These are phyloP conservation scores for Gasterosteus aculeatus DNA, from an alignment of 2,113 vertebrate genomes.

Conservation along the genomic window DNA sequence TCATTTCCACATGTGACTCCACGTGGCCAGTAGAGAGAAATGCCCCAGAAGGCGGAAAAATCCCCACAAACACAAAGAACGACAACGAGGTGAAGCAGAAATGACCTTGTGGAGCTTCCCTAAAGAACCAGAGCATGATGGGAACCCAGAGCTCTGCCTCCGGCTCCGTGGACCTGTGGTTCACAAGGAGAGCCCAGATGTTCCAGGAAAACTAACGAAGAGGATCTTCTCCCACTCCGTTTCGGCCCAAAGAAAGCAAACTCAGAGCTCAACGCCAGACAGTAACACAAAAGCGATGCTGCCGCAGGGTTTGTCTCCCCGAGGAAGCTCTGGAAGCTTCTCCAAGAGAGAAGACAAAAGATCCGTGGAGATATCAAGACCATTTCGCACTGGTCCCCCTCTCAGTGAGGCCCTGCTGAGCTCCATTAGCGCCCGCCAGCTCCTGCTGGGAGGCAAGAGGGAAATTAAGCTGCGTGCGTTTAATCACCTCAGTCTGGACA, in stretches of 20 bases:
- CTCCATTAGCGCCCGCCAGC: slow-evolving; percentile 75
- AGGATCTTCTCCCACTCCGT: neutral
- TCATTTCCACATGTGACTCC: neutral
- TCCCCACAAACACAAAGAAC: neutral
- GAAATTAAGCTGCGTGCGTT: slow-evolving; percentile 70
- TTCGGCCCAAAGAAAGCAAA: slow-evolving; percentile 41
- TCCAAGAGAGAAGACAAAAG: neutral
- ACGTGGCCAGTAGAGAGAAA: neutral
- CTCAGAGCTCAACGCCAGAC: slow-evolving; percentile 31
- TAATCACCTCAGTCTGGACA: slow-evolving; percentile 70
- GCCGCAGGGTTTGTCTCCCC: slow-evolving; percentile 7
- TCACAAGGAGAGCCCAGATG: neutral
- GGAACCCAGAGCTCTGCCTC: neutral
- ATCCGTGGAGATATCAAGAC: neutral
- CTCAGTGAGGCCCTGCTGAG: slow-evolving; percentile 45
- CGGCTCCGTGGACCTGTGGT: neutral
- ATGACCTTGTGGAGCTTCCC: neutral
- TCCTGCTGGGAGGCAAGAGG: slow-evolving; percentile 68
- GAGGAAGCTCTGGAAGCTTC: no score
- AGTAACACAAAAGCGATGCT: slow-evolving; percentile 23
- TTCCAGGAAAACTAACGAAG: neutral
- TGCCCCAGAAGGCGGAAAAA: neutral
- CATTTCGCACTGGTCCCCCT: neutral
- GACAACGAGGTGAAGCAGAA: neutral
- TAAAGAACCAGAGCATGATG: neutral